Percentiles rank a stretch among this genome's conserved stretches.
Conservation (phyloP, 2,113 vertebrate species). For the Parus major region DNA sequence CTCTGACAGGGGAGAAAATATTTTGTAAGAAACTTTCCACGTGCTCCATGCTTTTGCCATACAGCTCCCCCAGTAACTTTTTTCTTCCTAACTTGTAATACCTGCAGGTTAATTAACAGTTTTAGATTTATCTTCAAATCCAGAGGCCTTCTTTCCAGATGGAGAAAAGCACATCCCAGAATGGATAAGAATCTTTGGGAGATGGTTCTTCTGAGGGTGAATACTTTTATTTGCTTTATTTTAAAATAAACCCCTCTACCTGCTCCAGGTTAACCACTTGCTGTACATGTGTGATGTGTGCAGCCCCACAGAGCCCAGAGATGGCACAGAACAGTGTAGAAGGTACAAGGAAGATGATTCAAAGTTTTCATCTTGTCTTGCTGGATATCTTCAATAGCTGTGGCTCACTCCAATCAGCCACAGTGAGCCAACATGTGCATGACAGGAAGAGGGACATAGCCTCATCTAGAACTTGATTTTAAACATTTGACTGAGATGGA, state of each 20-base stretch:
- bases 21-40: not conserved
- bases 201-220: not conserved
- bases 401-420: not conserved
- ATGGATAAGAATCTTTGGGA: not conserved
- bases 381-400: not conserved
- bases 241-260: not conserved
- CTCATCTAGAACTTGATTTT: not conserved
- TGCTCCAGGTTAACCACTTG: not conserved
- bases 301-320: not conserved
- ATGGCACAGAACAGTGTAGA: not conserved
- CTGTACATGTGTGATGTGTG: rapidly evolving
- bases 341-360: not conserved
- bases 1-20: not conserved
- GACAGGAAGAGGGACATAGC: not conserved
- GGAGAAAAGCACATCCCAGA: not conserved
- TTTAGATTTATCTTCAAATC: not conserved
- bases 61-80: not conserved
- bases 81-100: not conserved
- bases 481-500: not conserved
- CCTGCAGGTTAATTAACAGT: not conserved
- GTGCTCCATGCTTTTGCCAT: not conserved
- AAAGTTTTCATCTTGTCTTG: not conserved
- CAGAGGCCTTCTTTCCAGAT: not conserved
- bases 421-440: not conserved
- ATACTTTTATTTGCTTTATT: not conserved